Percentiles rank a stretch among this genome's conserved stretches.
phyloP scores from a whole-genome alignment of 2,888 invertebrate species.

The Agonopterix heracliana region DNA sequence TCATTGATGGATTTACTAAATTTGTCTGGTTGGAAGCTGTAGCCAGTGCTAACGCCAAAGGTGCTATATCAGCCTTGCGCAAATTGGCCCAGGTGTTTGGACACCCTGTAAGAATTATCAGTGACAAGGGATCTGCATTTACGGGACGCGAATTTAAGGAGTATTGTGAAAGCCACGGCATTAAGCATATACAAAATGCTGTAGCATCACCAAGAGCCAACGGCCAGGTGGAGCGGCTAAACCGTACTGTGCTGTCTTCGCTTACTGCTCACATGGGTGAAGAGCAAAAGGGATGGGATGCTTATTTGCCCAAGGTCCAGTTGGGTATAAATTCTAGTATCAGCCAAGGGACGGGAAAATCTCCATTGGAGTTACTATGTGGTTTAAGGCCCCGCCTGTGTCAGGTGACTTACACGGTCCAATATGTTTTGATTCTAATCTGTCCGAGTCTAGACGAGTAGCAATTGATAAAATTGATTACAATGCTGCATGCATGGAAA shows the following conservation, averaged over 20 bases:
- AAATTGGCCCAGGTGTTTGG: neutral
- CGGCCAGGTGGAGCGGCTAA: slow-evolving; percentile 11
- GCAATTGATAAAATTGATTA: neutral
- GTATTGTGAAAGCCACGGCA: slow-evolving; percentile 1
- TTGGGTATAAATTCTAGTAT: slow-evolving; percentile 9
- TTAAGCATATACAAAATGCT: slow-evolving; percentile 17
- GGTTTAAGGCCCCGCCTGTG: no score
- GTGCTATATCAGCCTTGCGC: neutral
- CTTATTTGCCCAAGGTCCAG: slow-evolving; percentile 8
- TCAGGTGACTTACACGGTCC: no score
- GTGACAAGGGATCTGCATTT: neutral
- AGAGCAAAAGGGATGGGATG: slow-evolving; percentile 11
- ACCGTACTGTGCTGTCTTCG: slow-evolving; percentile 8
- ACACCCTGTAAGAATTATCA: no score
- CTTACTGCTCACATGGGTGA: slow-evolving; percentile 10
- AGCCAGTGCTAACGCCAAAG: slow-evolving; percentile 1
- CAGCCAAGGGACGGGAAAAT: slow-evolving; percentile 10
- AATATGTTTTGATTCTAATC: no score
- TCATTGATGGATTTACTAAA: slow-evolving; percentile 12
- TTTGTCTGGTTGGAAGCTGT: slow-evolving; percentile 12
- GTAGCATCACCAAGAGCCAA: slow-evolving; percentile 15
- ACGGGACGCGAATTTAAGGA: no score
- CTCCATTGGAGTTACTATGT: slow-evolving; percentile 6
- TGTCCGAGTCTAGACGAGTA: neutral
- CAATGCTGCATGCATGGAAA: slow-evolving; percentile 3